Base-by-base conservation (phyloP, 2,888 invertebrate genomes). In the Hesperia comma region DNA sequence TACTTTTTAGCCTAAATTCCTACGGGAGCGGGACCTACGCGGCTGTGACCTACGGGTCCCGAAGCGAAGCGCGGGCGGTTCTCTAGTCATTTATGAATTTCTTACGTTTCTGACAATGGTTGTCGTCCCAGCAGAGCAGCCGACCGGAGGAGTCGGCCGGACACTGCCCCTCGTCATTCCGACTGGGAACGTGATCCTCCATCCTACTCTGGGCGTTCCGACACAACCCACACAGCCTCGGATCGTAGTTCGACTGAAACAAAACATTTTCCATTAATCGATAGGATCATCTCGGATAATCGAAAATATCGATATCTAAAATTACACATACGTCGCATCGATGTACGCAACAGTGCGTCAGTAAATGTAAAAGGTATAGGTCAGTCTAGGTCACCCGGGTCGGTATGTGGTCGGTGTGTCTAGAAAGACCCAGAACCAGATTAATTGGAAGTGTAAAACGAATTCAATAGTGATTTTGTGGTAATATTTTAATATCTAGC, bases 81-180 rank as follows among this genome's bases (percentile, higher is more conserved):
- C n/a, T n/a, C n/a, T n/a, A n/a, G n/a, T n/a, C n/a, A n/a, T n/a
- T n/a, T n/a, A n/a, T 37, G 12, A 43, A 40, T 10, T 6, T 15
- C 63, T 64, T 58, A 64, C 63, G 49, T 90, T 94, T 95, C 86
- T 97, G 98, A 80, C 98, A 98, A 79, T 95, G 88, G 61, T 94
- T 94, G 74, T 94, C 94, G 82, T 95, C 97, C 98, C 98, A 98
- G 86, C 98, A 98, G 37, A 96, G 92, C 64, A 94, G 86, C 12
- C 93, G 90, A 17, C 92, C 92, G 63, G 83, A 82, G 32, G 84
- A 77, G 70, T 88, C 90, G 2, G 84, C 76, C 1, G 88, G 90
- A 61, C 90, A 92, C 72, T 85, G 84, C 56, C 61, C 6, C 6
- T 51, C 7, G 17, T 51, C 49, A 8, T 10, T 26, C 0, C 26